Conservation (phyloP, 1,140 invertebrate species). For the Drosophila simulans region DNA sequence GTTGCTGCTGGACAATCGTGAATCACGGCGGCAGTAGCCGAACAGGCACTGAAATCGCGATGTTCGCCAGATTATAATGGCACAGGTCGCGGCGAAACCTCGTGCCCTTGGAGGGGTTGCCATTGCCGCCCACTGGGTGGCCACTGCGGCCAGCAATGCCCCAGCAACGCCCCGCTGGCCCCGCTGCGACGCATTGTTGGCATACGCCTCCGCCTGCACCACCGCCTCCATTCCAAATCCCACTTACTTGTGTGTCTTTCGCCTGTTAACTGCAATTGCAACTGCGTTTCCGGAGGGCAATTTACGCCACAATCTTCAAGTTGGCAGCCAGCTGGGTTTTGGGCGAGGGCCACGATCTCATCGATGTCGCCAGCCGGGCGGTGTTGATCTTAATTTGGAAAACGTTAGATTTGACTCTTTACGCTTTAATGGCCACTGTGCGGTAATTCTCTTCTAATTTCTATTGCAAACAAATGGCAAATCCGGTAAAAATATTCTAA, state of each 20-base stretch:
- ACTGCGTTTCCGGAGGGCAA: conserved; percentile 37
- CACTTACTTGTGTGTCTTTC: conserved; percentile 27
- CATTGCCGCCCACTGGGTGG: conserved; percentile 40
- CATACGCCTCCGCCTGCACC: not conserved
- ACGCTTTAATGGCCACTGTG: conserved; percentile 1
- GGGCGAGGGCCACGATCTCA: not conserved
- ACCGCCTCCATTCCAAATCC: not conserved
- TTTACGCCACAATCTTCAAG: conserved; percentile 34
- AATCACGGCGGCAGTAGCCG: conserved; percentile 51
- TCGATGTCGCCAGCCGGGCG: not conserved
- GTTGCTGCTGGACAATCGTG: conserved; percentile 43
- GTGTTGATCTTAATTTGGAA: not conserved
- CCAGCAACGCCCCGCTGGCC: conserved; percentile 6
- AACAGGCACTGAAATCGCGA: conserved; percentile 42
- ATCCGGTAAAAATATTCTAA: conserved; percentile 46
- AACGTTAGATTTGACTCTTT: conserved; percentile 24
- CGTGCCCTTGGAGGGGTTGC: conserved; percentile 70
- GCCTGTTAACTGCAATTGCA: conserved; percentile 35
- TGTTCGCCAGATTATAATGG: conserved; percentile 44
- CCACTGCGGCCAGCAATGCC: conserved; percentile 1
- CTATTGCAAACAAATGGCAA: conserved; percentile 29
- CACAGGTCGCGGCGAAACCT: conserved; percentile 49
- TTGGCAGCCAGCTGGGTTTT: conserved; percentile 7
- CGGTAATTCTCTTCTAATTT: conserved; percentile 1
- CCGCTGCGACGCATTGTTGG: no score